Conservation (phyloP, 2,797 vertebrate genomes). For the Propithecus deckenii region DNA sequence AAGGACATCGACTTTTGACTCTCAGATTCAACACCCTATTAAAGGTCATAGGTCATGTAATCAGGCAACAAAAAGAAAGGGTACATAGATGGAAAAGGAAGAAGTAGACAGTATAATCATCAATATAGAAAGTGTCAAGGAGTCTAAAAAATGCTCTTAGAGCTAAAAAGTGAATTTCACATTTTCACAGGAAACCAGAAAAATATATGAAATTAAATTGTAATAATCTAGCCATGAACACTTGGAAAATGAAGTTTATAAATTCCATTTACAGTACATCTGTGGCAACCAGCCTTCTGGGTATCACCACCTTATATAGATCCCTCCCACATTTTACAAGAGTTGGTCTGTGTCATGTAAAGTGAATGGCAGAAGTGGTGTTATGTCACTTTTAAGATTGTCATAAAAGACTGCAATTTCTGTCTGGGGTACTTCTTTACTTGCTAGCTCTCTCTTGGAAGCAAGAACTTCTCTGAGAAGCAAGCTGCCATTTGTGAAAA, state of each 20-base stretch:
- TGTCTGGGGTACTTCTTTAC: not conserved
- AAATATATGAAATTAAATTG: not conserved
- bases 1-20: not conserved
- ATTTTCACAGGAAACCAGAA: not conserved
- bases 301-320: not conserved
- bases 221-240: not conserved
- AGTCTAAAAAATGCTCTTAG: not conserved
- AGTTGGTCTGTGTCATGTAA: not conserved
- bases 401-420: not conserved
- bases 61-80: not conserved
- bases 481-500: not conserved
- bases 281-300: not conserved
- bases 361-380: not conserved
- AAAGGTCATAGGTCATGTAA: not conserved
- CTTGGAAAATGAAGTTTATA: conserved; percentile 1
- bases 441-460: not conserved
- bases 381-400: not conserved
- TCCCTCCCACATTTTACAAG: not conserved
- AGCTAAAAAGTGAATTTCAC: not conserved
- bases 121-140: not conserved
- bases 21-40: not conserved
- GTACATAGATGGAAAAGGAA: not conserved
- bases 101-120: not conserved
- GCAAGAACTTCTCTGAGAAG: not conserved
- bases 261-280: not conserved